Conservation (phyloP, 35 echinoderm and acorn worm genomes). For the Chiridota heheva region DNA sequence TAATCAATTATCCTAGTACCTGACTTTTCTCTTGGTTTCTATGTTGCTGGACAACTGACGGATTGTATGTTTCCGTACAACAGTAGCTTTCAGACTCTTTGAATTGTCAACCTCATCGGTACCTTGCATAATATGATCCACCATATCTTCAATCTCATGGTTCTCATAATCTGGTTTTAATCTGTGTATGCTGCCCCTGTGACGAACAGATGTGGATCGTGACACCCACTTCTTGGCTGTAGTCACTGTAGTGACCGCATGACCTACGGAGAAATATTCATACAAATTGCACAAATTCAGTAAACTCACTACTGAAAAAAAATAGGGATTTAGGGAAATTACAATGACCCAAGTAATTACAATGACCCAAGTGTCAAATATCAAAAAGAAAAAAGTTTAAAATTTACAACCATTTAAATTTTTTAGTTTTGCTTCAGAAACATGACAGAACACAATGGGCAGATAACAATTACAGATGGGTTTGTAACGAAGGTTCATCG, state of each 20-base stretch:
- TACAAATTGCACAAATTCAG: neutral
- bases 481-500: too few relatives aligned
- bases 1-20: slow-evolving; percentile 22
- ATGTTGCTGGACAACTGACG: slow-evolving; percentile 70
- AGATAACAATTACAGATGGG: too few relatives aligned
- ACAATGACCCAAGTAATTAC: too few relatives aligned
- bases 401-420: too few relatives aligned
- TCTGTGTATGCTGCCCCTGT: neutral
- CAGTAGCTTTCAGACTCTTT: neutral
- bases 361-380: too few relatives aligned
- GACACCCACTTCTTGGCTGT: slow-evolving; percentile 27
- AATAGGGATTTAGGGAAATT: too few relatives aligned
- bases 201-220: neutral
- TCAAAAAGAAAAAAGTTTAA: too few relatives aligned
- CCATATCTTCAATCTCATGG: slow-evolving; percentile 61
- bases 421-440: too few relatives aligned
- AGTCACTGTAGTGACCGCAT: slow-evolving; percentile 6
- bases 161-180: neutral
- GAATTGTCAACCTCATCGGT: slow-evolving; percentile 12
- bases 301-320: neutral
- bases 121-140: slow-evolving; percentile 71
- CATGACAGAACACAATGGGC: too few relatives aligned
- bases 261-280: neutral
- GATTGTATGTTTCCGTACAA: slow-evolving; percentile 73
- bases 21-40: slow-evolving; percentile 66